phyloP scores from a whole-genome alignment of 2,113 vertebrate species.

The Pteronura brasiliensis region DNA sequence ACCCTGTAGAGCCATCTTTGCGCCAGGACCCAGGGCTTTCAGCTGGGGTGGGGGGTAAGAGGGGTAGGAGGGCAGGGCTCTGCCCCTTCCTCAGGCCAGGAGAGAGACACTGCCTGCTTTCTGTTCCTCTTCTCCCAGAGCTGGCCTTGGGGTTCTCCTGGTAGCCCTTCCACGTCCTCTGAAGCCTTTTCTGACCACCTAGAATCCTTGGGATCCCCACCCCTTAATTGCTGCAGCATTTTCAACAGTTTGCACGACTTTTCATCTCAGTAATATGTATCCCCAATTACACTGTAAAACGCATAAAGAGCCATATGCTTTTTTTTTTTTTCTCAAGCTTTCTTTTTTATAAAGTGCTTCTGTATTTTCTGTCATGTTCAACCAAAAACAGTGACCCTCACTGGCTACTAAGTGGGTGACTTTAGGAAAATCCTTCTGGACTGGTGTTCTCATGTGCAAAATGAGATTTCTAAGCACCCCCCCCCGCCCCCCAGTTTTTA shows the following conservation, averaged over 20 bases:
- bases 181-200: not conserved
- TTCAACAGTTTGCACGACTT: not conserved
- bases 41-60: too few relatives aligned
- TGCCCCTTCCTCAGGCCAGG: not conserved
- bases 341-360: not conserved
- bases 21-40: not conserved
- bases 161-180: not conserved
- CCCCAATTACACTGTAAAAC: not conserved
- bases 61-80: too few relatives aligned
- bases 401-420: not conserved
- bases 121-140: too few relatives aligned
- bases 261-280: not conserved
- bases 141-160: not conserved
- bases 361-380: not conserved
- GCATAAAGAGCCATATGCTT: not conserved
- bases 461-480: not conserved
- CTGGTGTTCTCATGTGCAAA: not conserved
- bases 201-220: accelerated
- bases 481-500: not conserved
- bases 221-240: too few relatives aligned
- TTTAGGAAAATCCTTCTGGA: not conserved
- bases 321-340: not conserved
- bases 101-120: not conserved
- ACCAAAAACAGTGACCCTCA: not conserved
- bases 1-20: not conserved